These are phyloP conservation scores for Bombus waltoni DNA, from an alignment of 1,140 invertebrate species.

Conservation along the genomic window DNA sequence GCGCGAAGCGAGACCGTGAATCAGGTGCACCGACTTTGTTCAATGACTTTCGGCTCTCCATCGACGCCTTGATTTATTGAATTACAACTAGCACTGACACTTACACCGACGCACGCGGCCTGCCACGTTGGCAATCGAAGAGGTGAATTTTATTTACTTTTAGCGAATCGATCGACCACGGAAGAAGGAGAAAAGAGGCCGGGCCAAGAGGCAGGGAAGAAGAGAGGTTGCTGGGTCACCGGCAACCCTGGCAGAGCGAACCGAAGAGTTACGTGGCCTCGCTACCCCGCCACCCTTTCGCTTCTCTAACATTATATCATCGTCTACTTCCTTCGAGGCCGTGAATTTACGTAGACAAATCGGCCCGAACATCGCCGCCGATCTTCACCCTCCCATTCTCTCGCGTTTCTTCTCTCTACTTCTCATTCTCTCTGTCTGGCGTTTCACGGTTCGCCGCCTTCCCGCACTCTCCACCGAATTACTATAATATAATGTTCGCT, in stretches of 20 bases:
- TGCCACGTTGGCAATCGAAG: constrained; percentile 33
- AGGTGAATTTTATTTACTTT: constrained; percentile 78
- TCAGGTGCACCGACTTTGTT: constrained; percentile 44
- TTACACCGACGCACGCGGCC: constrained; percentile 46
- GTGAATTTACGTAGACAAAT: constrained; percentile 69
- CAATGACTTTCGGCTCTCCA: constrained; percentile 59
- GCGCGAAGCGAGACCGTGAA: constrained; percentile 28
- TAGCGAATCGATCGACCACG: constrained; percentile 77
- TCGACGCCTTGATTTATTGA: constrained; percentile 65
- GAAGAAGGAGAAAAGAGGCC: background rate
- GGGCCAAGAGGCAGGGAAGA: background rate
- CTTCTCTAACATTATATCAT: constrained; percentile 64
- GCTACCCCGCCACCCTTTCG: constrained; percentile 52
- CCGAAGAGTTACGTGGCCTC: constrained; percentile 55
- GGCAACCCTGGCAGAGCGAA: constrained; percentile 46
- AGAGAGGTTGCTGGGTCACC: constrained; percentile 42
- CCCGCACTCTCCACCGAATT: constrained; percentile 10
- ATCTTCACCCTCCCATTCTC: constrained; percentile 29
- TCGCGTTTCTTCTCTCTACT: rapidly evolving
- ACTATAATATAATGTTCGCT: constrained; percentile 22
- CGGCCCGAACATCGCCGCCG: constrained; percentile 53
- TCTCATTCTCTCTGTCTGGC: background rate
- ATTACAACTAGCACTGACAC: constrained; percentile 63
- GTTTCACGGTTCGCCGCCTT: constrained; percentile 47
- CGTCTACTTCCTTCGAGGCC: constrained; percentile 57